Evolutionary conservation across 1,140 invertebrate genomes (phyloP), one percentile per base, ranked within the genome.

Genomic region (Cataglyphis hispanica): DNA sequence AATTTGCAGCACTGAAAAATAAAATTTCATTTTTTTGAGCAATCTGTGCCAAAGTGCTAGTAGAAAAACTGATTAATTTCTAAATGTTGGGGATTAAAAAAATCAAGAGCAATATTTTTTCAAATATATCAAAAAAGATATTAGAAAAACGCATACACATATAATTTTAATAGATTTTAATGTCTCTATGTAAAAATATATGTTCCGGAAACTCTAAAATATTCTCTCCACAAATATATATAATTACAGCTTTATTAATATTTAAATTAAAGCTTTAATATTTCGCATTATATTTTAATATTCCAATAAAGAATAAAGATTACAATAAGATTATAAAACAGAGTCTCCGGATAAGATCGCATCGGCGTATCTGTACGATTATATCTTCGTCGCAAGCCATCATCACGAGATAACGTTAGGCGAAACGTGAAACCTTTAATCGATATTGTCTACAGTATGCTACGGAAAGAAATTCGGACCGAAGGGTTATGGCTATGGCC

Each of bases 381-480:
- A 56, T 16, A 22, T 84, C 81, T 63, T 84, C 25, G 43, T 76
- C 72, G 70, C 61, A 27, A 27, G 61, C 5, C 0, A 77, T 64
- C 58, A 80, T 58, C 13, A 84, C 50, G 69, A 61, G 16, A 84
- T 22, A 50, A 64, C n/a, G 46, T 37, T 78, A 61, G 61, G 84
- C 80, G 83, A n/a, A n/a, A 90, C 90, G 85, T 86, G 91, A 87
- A 87, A 87, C 40, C 86, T 90, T 91, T 94, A 94, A 94, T 92
- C 74, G 86, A 88, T 93, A 87, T 94, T 94, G 87, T 94, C 92
- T 96, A 89, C 96, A 98, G 98, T 98, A 92, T 99, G 98, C 96
- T 99, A 99, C 95, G 98, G 97, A 92, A 98, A 98, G 96, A 97
- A 97, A 96, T 99, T 98, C 95, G 98, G 98, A 90, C 98, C 98